phyloP scores from a whole-genome alignment of 1,140 invertebrate genomes.

The Drosophila burlai region DNA sequence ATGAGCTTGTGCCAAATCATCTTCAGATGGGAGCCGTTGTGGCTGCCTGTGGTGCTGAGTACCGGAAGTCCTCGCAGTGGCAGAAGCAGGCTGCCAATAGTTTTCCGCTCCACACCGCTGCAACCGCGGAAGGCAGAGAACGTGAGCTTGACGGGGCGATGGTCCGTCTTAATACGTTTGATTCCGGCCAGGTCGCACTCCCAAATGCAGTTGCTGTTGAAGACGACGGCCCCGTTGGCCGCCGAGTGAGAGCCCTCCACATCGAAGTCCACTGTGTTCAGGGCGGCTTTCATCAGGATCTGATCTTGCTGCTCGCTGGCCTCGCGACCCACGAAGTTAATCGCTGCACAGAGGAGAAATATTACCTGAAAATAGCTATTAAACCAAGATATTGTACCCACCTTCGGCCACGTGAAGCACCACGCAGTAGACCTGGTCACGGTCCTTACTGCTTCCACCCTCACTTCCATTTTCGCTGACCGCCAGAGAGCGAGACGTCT shows the following conservation, averaged over 20 bases:
- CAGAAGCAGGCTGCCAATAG: conserved; percentile 65
- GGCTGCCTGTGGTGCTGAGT: conserved; percentile 35
- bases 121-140: conserved; percentile 43
- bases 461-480: conserved; percentile 30
- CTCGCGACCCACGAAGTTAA: conserved; percentile 64
- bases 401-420: conserved; percentile 76
- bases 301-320: conserved; percentile 48
- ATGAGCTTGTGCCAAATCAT: conserved; percentile 77
- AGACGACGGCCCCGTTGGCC: conserved; percentile 58
- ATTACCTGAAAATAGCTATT: too few relatives aligned
- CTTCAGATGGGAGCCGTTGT: conserved; percentile 51
- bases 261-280: conserved; percentile 77
- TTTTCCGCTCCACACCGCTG: conserved; percentile 21
- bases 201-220: conserved; percentile 82
- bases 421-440: conserved; percentile 67
- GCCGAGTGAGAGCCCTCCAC: conserved; percentile 62
- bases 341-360: conserved; percentile 32
- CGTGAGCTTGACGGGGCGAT: conserved; percentile 71
- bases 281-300: conserved; percentile 65
- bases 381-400: background rate
- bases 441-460: conserved; percentile 34
- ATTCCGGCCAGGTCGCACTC: conserved; percentile 72
- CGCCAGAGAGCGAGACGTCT: conserved; percentile 21
- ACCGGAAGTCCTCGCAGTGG: conserved; percentile 70
- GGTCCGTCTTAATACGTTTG: conserved; percentile 78